phyloP scores from a whole-genome alignment of 2,888 invertebrate genomes.

The Acrobasis consociella region DNA sequence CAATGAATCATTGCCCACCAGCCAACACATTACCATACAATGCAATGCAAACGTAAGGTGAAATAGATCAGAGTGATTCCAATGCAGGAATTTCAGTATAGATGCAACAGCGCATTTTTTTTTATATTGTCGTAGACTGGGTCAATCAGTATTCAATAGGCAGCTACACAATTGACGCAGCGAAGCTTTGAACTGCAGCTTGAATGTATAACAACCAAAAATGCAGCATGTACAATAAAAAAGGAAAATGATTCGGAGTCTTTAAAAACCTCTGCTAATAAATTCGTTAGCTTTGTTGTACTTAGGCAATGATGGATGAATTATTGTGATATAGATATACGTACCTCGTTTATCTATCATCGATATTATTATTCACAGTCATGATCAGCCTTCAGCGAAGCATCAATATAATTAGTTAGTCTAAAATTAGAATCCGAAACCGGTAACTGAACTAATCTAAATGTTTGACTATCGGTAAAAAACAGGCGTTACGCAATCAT shows the following conservation, averaged over 20 bases:
- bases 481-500: constrained; percentile 7
- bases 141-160: background rate
- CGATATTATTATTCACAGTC: background rate
- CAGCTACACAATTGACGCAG: too few relatives aligned
- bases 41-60: constrained; percentile 16
- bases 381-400: background rate
- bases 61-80: constrained; percentile 13
- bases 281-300: too few relatives aligned
- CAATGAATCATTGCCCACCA: constrained; percentile 6
- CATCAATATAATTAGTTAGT: background rate
- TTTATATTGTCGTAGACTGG: background rate
- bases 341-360: too few relatives aligned
- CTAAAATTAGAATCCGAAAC: constrained; percentile 10
- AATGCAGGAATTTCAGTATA: constrained; percentile 6
- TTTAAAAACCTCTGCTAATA: too few relatives aligned
- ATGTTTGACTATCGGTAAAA: constrained; percentile 5
- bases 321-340: too few relatives aligned
- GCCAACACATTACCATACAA: constrained; percentile 10
- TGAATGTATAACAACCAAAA: too few relatives aligned
- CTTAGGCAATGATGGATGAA: too few relatives aligned
- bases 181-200: too few relatives aligned
- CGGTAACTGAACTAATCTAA: constrained; percentile 10
- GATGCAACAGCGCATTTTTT: background rate
- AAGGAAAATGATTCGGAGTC: too few relatives aligned
- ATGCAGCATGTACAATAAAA: too few relatives aligned